Conservation (phyloP, 2,888 invertebrate genomes). For the Dynastes maya region DNA sequence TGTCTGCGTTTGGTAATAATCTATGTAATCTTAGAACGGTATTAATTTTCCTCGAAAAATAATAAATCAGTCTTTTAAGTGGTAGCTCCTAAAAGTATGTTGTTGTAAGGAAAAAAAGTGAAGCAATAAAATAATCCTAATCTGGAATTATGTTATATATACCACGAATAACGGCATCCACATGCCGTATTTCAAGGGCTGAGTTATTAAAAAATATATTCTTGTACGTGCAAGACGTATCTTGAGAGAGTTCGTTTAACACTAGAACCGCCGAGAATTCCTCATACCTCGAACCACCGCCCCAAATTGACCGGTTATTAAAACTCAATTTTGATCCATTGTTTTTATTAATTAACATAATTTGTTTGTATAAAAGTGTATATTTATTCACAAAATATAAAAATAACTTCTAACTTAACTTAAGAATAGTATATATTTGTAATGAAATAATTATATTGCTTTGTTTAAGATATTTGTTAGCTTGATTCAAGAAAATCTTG, state of each 20-base stretch:
- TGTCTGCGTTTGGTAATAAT: slow-evolving; percentile 35
- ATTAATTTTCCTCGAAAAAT: slow-evolving; percentile 46
- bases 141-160: slow-evolving; percentile 14
- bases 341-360: too few species aligned
- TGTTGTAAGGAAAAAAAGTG: slow-evolving; percentile 22
- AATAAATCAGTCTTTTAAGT: slow-evolving; percentile 44
- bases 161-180: slow-evolving; percentile 17
- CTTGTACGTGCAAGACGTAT: neutral
- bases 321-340: too few species aligned
- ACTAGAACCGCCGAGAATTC: too few species aligned
- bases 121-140: slow-evolving; percentile 42
- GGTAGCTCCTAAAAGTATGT: slow-evolving; percentile 26
- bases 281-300: too few species aligned
- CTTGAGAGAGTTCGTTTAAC: neutral
- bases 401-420: too few species aligned
- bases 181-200: slow-evolving; percentile 24
- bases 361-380: too few species aligned
- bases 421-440: too few species aligned
- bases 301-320: too few species aligned
- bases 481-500: too few species aligned
- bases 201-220: slow-evolving; percentile 9
- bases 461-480: too few species aligned
- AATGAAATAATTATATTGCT: too few species aligned
- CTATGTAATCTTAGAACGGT: slow-evolving; percentile 46
- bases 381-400: too few species aligned